Evolutionary conservation across 2,888 invertebrate genomes (phyloP).

Genomic region (Rhodophaea formosa): DNA sequence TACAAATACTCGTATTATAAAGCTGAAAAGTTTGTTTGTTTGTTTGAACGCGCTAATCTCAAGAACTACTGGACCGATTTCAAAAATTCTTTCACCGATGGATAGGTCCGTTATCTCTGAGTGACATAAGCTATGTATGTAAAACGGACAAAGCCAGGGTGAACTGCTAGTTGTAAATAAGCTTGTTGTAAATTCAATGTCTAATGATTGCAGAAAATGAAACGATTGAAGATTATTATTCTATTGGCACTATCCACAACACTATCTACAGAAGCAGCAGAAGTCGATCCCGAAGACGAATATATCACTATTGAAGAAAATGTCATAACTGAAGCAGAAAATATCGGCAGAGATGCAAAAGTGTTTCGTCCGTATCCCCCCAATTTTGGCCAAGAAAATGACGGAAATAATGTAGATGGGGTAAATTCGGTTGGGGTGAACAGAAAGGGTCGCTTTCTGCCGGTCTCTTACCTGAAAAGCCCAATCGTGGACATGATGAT

Average conservation of each 20-base stretch:
- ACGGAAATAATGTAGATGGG: conserved; percentile 25
- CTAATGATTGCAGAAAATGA: conserved; percentile 47
- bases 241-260: conserved; percentile 32
- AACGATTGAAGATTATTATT: conserved; percentile 33
- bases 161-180: no score
- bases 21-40: no score
- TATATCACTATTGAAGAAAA: conserved; percentile 43
- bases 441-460: conserved; percentile 40
- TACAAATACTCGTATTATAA: no score
- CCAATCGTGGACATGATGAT: conserved; percentile 66
- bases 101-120: no score
- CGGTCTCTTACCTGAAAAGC: conserved; percentile 59
- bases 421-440: conserved; percentile 17
- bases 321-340: conserved; percentile 25
- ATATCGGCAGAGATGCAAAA: conserved; percentile 38
- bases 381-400: conserved; percentile 36
- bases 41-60: no score
- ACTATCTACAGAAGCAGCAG: conserved; percentile 31
- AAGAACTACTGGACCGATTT: no score
- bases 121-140: no score
- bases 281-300: conserved; percentile 42
- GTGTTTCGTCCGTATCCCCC: conserved; percentile 61
- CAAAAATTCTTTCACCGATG: no score
- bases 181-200: no score
- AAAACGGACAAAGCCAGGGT: no score